These are phyloP conservation scores for Peribatodes rhomboidaria DNA, from an alignment of 2,888 invertebrate genomes.

Conservation along the genomic window DNA sequence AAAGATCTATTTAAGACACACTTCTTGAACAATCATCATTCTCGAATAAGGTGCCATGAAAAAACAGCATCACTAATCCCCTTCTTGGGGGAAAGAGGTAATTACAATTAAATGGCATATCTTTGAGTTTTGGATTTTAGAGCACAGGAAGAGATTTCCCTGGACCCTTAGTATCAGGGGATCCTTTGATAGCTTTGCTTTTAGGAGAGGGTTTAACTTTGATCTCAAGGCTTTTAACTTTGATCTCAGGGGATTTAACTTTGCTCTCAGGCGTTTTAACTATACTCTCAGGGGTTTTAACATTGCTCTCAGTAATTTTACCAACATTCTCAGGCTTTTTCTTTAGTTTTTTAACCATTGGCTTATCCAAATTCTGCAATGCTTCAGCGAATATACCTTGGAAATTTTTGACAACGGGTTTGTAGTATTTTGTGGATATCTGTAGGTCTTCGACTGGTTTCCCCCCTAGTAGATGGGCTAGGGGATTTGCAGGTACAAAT, in stretches of 20 bases:
- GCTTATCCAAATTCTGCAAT: slow-evolving; percentile 56
- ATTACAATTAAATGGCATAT: not conserved
- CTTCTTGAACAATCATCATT: too few species aligned
- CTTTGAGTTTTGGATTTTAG: not conserved
- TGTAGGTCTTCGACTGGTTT: slow-evolving; percentile 56
- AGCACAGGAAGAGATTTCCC: not conserved
- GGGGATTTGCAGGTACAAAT: slow-evolving; percentile 70
- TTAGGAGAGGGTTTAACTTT: too few species aligned
- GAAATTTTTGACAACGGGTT: slow-evolving; percentile 55
- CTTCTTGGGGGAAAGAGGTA: too few species aligned
- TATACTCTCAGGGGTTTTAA: not conserved
- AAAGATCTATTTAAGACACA: too few species aligned
- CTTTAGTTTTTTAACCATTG: slow-evolving; percentile 28
- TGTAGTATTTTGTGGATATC: slow-evolving; percentile 59
- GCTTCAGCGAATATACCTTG: slow-evolving; percentile 66
- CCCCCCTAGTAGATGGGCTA: slow-evolving; percentile 70
- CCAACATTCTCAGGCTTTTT: not conserved
- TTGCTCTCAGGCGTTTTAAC: not conserved
- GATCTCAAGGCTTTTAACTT: too few species aligned
- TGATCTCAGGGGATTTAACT: not conserved
- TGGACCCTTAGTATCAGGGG: not conserved
- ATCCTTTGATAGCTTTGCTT: too few species aligned
- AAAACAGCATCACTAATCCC: too few species aligned
- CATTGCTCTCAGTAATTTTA: too few species aligned
- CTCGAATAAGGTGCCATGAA: too few species aligned